Percentiles rank a stretch among this genome's conserved stretches.
These are phyloP conservation scores for Pleuronectes platessa DNA, from an alignment of 2,113 vertebrate species.

Conservation along the genomic window DNA sequence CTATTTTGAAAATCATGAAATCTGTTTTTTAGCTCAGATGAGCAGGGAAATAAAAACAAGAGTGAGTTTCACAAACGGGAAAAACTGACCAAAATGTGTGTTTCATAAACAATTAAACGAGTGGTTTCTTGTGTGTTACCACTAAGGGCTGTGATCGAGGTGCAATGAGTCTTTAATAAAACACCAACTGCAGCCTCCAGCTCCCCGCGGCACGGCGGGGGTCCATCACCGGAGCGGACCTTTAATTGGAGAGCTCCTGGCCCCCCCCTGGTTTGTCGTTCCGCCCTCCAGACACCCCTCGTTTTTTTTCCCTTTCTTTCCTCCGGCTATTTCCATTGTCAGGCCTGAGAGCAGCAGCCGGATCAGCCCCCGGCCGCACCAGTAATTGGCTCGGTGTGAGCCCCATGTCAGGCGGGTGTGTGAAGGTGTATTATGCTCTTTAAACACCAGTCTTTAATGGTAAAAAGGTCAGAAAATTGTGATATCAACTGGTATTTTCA, in stretches of 20 bases:
- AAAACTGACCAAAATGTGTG: no score
- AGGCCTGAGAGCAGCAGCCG: constrained; percentile 86
- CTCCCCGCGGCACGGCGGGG: constrained; percentile 62
- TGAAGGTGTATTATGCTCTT: constrained; percentile 27
- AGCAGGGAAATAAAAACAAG: no score
- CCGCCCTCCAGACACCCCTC: constrained; percentile 74
- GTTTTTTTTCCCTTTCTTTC: constrained; percentile 57
- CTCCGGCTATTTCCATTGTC: constrained; percentile 79
- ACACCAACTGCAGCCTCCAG: constrained; percentile 27
- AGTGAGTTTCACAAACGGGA: no score
- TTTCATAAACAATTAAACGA: neutral
- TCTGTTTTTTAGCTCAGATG: no score
- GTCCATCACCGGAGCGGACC: constrained; percentile 66
- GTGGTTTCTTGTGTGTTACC: neutral
- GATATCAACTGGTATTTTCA: neutral
- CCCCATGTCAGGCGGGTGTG: constrained; percentile 71
- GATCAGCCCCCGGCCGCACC: constrained; percentile 83
- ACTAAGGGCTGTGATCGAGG: constrained; percentile 13
- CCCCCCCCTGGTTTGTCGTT: constrained; percentile 59
- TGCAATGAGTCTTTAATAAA: constrained; percentile 40
- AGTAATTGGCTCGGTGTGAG: constrained; percentile 88
- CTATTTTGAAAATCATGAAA: no score
- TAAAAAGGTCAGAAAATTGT: constrained; percentile 25
- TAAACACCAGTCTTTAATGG: constrained; percentile 50
- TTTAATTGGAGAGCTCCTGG: constrained; percentile 79